A percentile compares a stretch with the other conserved stretches of the same genome.
These are phyloP conservation scores for Himalopsyche kuldschensis DNA, from an alignment of 2,888 invertebrate species.

Conservation along the genomic window DNA sequence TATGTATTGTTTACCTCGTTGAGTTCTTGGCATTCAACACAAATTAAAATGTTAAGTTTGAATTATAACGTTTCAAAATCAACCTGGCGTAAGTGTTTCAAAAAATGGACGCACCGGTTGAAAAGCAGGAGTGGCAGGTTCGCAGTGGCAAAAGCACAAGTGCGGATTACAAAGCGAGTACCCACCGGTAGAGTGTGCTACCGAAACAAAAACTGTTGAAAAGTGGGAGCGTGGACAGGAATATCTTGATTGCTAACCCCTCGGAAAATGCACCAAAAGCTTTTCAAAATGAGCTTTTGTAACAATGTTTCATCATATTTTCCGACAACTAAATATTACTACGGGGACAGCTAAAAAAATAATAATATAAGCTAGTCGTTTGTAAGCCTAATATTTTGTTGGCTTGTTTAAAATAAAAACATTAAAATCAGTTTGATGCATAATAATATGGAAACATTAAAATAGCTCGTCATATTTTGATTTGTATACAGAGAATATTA, in stretches of 20 bases:
- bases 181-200: background rate
- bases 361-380: no score
- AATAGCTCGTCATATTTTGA: no score
- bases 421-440: no score
- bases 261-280: background rate
- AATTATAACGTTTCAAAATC: background rate
- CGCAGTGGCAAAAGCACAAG: background rate
- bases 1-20: no score
- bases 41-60: no score
- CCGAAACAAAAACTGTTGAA: background rate
- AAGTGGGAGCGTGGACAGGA: background rate
- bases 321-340: no score
- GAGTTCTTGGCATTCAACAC: no score
- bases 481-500: no score
- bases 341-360: no score
- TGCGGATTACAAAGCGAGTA: background rate
- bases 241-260: background rate
- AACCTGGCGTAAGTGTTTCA: background rate
- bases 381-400: no score
- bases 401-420: no score
- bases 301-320: background rate
- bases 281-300: background rate
- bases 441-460: no score
- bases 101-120: background rate
- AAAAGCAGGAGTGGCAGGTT: background rate